Evolutionary conservation across 1,140 invertebrate genomes (phyloP), one percentile per base, ranked within the genome.

Genomic region (Drosophila bifasciata): DNA sequence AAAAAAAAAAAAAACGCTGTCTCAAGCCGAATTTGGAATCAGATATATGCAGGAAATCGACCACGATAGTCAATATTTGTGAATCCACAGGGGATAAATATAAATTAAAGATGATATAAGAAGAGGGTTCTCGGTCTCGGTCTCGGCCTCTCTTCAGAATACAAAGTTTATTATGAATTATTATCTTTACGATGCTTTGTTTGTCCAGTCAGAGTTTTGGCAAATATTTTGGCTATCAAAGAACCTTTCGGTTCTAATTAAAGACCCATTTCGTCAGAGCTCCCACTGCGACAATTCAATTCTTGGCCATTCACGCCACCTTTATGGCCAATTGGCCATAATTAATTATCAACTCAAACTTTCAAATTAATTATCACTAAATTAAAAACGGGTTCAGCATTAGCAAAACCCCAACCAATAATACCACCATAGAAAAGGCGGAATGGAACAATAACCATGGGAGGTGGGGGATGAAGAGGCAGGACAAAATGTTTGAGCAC

Each of bases 351-450:
- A 55, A 73, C 46, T 16, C 46, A 57, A 88, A 75, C 69, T 81
- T 81, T 86, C 68, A 81, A 81, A 85, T 85, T 77, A 81, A 75
- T 86, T 86, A 75, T 58, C 74, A 88, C 83, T 67, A 75, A 70
- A 88, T 86, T 86, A 88, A 70, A 86, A 86, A 86, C 83, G 77
- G 64, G 83, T 86, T 86, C 53, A 74, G 67, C 61, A 62, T 68
- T 40, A 58, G 60, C 53, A 25, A 60, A 62, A 21, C 9, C 32
- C 32, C 32, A 1, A 11, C 3, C 13, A 71, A 21, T 36, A 32
- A 7, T 21, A 36, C 19, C 44, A 36, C 51, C 48, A 70, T 23
- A 5, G 44, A 41, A 50, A 32, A 60, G 19, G 40, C 16, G 62
- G 19, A 52, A 36, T 11, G 23, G 13, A 40, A 45, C 13, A 46